Base-by-base conservation (phyloP, 2,797 vertebrate species). In the Gymnothorax reevesii region DNA sequence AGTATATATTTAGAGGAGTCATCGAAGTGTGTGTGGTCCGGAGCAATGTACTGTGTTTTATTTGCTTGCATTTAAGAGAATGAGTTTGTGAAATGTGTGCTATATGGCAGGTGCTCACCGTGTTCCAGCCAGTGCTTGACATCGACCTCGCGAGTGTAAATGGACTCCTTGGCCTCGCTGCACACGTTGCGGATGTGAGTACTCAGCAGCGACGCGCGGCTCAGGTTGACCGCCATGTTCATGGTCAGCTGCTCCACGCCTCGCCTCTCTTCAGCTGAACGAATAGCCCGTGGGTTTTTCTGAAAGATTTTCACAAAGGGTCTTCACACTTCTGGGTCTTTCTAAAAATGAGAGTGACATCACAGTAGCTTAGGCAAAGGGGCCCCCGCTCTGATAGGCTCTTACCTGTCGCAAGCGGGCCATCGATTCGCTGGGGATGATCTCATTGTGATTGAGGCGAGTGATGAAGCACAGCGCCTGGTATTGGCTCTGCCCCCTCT, bases 401-500 rank as follows among this genome's bases (percentile, higher is more conserved):
- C 91, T 91, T 84, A 99, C 98, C 97, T 99, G 98, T 88, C 98
- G 94, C 87, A 99, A 97, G 88, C 98, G 98, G 1, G 97, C 97
- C 98, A 99, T 99, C 64, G 98, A 98, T 91, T 99, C 98, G 0
- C 98, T 99, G 92, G 98, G 97, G 92, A 99, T 99, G 95, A 99
- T 98, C 93, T 99, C 98, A 92, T 98, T 99, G 95, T 92, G 97
- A 90, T 93, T 95, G 80, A 99, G 97, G 85, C 96, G 94, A 0
- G 98, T 98, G 92, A 99, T 87, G 83, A 99, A 99, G 92, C 98
- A 99, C 59, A 99, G 95, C 0, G 97, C 98, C 93, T 99, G 98
- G 95, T 99, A 99, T 93, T 99, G 98, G 92, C 95, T 98, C 94
- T 99, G 98, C 42, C 98, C 98, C 89, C 98, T 95, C 90, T 99